phyloP scores from a whole-genome alignment of 2,113 vertebrate species.

The Crotalus viridis region DNA sequence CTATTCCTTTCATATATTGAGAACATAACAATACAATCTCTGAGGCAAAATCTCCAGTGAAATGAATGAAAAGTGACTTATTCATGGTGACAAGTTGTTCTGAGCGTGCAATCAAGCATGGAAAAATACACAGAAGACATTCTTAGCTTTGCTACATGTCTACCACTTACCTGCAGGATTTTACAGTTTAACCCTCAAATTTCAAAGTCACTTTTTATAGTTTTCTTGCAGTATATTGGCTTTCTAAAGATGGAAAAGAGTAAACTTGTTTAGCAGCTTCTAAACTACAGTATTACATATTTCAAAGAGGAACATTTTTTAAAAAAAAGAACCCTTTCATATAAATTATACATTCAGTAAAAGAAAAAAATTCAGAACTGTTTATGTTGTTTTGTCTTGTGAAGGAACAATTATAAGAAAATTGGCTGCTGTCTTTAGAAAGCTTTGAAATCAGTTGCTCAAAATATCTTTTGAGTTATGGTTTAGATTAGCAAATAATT shows the following conservation, averaged over 20 bases:
- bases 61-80: background rate
- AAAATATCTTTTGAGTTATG: slow-evolving; percentile 51
- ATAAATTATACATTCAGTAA: background rate
- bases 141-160: slow-evolving; percentile 30
- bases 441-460: slow-evolving; percentile 52
- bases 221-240: slow-evolving; percentile 21
- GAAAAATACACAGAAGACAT: slow-evolving; percentile 23
- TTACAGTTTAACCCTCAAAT: slow-evolving; percentile 14
- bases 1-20: background rate
- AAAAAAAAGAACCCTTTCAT: slow-evolving; percentile 37
- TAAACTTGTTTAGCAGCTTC: slow-evolving; percentile 39
- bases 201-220: slow-evolving; percentile 11
- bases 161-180: slow-evolving; percentile 4
- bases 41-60: background rate
- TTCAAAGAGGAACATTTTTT: slow-evolving; percentile 48
- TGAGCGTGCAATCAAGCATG: background rate
- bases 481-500: slow-evolving; percentile 54
- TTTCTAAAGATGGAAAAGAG: slow-evolving; percentile 28
- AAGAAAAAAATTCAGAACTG: slow-evolving; percentile 36
- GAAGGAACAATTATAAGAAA: slow-evolving; percentile 42
- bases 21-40: background rate
- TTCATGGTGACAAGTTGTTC: background rate
- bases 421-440: slow-evolving; percentile 50
- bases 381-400: slow-evolving; percentile 38
- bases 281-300: slow-evolving; percentile 44